These are phyloP conservation scores for Microcebus ravelobensis DNA, from an alignment of 2,113 vertebrate species.

Conservation along the genomic window DNA sequence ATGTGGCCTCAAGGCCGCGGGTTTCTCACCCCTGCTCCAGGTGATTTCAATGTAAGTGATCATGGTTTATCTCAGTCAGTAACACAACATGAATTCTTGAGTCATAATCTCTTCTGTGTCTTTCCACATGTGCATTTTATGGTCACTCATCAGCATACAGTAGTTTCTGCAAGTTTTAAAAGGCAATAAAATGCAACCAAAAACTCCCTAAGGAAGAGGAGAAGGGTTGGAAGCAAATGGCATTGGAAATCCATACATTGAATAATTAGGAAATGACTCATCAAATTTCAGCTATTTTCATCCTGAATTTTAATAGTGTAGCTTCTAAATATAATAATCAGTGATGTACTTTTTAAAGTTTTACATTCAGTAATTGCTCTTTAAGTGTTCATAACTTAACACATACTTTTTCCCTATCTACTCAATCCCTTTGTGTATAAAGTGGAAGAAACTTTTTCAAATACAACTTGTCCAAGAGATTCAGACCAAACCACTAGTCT, in stretches of 20 bases:
- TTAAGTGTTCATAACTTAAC: not conserved
- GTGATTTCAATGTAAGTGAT: not conserved
- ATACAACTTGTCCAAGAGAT: not conserved
- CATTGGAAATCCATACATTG: constrained; percentile 55
- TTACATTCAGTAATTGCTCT: constrained; percentile 25
- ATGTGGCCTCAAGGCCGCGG: too few species aligned
- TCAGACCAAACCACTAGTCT: not conserved
- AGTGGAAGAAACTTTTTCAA: not conserved
- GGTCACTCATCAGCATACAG: not conserved
- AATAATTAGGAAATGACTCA: constrained; percentile 51
- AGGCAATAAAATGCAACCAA: not conserved
- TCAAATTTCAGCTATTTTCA: constrained; percentile 51
- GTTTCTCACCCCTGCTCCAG: too few species aligned
- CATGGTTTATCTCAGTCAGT: not conserved
- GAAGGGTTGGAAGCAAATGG: constrained; percentile 13
- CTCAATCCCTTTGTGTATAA: not conserved
- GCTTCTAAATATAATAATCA: constrained; percentile 46
- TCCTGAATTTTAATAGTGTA: constrained; percentile 27
- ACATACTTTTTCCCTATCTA: not conserved
- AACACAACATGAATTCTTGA: constrained; percentile 13
- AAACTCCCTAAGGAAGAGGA: constrained; percentile 32
- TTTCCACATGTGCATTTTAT: constrained; percentile 8
- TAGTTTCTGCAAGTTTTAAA: constrained; percentile 9
- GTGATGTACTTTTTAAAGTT: constrained; percentile 14
- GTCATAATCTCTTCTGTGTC: constrained; percentile 9